phyloP scores from a whole-genome alignment of 2,888 invertebrate genomes.

The Neria commutata region DNA sequence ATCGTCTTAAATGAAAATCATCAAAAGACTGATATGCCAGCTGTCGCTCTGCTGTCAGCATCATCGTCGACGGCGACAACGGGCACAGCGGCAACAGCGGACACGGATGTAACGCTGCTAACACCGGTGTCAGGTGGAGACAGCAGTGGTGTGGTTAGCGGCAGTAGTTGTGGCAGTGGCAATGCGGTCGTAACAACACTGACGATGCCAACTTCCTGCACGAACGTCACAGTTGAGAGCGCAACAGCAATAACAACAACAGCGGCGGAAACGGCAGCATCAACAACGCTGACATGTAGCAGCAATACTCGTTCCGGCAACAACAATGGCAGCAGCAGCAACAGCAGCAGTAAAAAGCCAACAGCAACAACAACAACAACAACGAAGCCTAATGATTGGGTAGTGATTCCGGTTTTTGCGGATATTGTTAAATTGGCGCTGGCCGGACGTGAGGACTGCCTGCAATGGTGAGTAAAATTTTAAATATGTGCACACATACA shows the following conservation, averaged over 20 bases:
- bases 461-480: constrained; percentile 55
- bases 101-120: constrained; percentile 30
- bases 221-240: constrained; percentile 27
- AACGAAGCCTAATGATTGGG: constrained; percentile 61
- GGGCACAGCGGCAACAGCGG: constrained; percentile 27
- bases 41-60: constrained; percentile 31
- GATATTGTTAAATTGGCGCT: constrained; percentile 63
- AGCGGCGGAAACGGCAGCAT: constrained; percentile 24
- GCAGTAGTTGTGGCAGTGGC: constrained; percentile 27
- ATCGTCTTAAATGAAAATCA: constrained; percentile 58
- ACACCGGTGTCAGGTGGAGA: constrained; percentile 27
- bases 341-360: constrained; percentile 22
- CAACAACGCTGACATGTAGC: no score
- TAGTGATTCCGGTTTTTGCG: constrained; percentile 62
- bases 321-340: constrained; percentile 26
- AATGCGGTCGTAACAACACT: constrained; percentile 8
- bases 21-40: constrained; percentile 31
- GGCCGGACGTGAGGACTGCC: constrained; percentile 60
- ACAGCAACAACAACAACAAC: constrained; percentile 30
- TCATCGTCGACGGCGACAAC: constrained; percentile 35
- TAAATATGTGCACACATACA: neutral
- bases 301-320: constrained; percentile 20
- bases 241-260: constrained; percentile 18
- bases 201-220: constrained; percentile 7
- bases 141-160: constrained; percentile 12